Evolutionary conservation across 2,888 invertebrate species (phyloP), one percentile per base, ranked within the genome.

Genomic region (Diachrysia chrysitis): DNA sequence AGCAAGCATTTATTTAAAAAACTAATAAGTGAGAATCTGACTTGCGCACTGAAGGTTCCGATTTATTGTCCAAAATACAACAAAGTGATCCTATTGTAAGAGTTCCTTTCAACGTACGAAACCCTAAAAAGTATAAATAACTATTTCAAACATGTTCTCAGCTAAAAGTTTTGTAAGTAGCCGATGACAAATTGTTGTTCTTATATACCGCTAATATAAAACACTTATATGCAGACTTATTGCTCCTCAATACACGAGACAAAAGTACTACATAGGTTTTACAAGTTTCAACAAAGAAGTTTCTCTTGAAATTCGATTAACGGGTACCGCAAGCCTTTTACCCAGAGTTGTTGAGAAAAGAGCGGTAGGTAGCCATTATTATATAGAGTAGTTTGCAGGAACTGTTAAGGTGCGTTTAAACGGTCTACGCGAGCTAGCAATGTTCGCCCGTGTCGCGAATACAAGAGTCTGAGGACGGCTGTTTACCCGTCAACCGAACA

Each of bases 271-370:
- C 73, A 77, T 77, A 82, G 77, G 76, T 86, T 86, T 85, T 83
- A 87, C 82, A 90, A 90, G 81, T 88, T 81, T 71, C 71, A 61
- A 78, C 83, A 86, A 84, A 88, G 87, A 89, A 90, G 85, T 88
- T 89, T 84, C 85, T 82, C 79, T 85, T 76, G 81, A 89, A 88
- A 91, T 90, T 90, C 88, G 90, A 90, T 91, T 89, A 89, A 85
- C 88, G 84, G 84, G 84, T 85, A 86, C 89, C 88, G 85, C 90
- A 89, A 87, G 86, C 85, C 88, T 89, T 86, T 88, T 86, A 85
- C 78, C 70, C 62, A 55, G 74, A 86, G 83, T 87, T 82, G 76
- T 78, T 71, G 77, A 79, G 80, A 80, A 82, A 85, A 86, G 81
- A 83, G 78, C 21, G 9, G 57, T 79, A 60, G 60, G 58, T 69